Conservation (phyloP, 2,888 invertebrate species). For the Drosophila affinis region DNA sequence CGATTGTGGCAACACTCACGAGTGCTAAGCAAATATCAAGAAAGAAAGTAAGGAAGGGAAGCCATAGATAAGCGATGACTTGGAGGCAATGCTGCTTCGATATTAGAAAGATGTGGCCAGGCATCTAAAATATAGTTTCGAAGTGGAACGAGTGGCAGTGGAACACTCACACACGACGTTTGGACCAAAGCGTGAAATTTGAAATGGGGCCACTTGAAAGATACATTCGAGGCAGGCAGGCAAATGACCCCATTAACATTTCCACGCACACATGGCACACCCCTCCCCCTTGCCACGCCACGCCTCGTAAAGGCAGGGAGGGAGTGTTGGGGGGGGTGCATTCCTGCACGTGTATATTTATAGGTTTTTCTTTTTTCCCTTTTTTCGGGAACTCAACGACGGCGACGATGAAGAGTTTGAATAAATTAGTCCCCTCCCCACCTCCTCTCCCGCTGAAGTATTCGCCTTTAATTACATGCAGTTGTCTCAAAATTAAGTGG, state of each 20-base stretch:
- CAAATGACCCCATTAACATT: slow-evolving; percentile 76
- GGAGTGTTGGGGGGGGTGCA: slow-evolving; percentile 30
- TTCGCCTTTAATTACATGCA: slow-evolving; percentile 60
- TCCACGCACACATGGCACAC: slow-evolving; percentile 32
- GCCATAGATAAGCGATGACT: too few relatives aligned
- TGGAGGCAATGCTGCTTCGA: too few relatives aligned
- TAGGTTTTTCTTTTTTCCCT: slow-evolving; percentile 23
- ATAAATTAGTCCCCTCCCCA: slow-evolving; percentile 41
- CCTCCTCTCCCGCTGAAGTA: slow-evolving; percentile 14
- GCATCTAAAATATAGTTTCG: slow-evolving; percentile 1
- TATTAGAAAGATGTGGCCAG: background rate
- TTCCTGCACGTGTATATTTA: slow-evolving; percentile 43
- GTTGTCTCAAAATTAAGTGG: slow-evolving; percentile 47
- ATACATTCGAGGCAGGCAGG: slow-evolving; percentile 45
- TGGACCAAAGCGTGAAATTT: slow-evolving; percentile 33
- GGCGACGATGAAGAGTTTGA: slow-evolving; percentile 47
- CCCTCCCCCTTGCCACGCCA: background rate
- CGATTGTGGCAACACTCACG: background rate
- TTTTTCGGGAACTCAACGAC: slow-evolving; percentile 38
- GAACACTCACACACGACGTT: slow-evolving; percentile 14
- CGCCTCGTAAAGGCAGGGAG: too few relatives aligned
- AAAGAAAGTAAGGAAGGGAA: too few relatives aligned
- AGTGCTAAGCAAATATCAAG: background rate
- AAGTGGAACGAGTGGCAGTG: background rate
- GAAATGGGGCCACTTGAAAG: slow-evolving; percentile 50